Conservation (phyloP, 2,797 vertebrate species). For the Gymnocypris eckloni region DNA sequence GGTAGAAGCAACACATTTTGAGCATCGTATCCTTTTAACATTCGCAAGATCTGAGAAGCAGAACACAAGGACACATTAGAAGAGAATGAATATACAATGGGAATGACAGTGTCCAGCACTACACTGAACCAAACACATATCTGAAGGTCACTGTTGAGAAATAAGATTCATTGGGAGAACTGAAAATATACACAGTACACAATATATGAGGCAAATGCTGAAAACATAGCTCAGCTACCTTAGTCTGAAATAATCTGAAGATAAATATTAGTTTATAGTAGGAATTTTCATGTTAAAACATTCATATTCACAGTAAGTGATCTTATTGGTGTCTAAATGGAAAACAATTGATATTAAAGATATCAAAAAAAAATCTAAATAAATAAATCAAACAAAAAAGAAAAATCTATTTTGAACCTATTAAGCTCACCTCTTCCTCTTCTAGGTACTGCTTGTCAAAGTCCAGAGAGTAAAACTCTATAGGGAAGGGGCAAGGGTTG, state of each 20-base stretch:
- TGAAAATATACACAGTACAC: background rate
- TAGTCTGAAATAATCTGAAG: background rate
- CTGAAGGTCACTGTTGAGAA: background rate
- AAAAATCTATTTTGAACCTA: background rate
- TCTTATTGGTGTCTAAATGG: background rate
- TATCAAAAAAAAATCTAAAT: background rate
- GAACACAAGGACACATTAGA: background rate
- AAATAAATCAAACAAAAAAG: background rate
- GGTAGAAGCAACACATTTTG: constrained; percentile 83
- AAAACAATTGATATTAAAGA: background rate
- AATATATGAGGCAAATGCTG: background rate
- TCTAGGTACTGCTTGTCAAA: constrained; percentile 85
- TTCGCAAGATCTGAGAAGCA: constrained; percentile 79
- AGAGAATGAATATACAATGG: background rate
- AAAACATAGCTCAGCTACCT: background rate
- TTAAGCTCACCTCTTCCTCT: constrained; percentile 85
- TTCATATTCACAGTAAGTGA: background rate
- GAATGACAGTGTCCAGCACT: background rate
- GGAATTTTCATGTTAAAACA: background rate
- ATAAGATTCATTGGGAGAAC: background rate
- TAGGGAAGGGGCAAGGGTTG: constrained; percentile 87
- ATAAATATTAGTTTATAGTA: background rate
- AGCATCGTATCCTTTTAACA: constrained; percentile 79
- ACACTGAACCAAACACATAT: background rate
- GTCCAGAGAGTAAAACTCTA: constrained; percentile 92